phyloP scores from a whole-genome alignment of 2,113 vertebrate species.

The Nerophis ophidion region DNA sequence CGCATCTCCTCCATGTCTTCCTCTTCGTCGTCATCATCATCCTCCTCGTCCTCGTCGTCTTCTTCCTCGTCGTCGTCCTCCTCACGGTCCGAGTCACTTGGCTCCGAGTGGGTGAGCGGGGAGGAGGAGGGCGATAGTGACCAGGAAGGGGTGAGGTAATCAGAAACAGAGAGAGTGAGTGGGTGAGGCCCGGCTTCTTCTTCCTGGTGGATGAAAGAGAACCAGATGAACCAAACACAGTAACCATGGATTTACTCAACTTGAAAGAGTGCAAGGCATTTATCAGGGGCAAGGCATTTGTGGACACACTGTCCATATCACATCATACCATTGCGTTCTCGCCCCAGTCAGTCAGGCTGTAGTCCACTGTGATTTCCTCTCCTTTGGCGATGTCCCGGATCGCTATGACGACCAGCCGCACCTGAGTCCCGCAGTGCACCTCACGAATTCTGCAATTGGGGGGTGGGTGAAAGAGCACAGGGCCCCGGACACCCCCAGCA shows the following conservation, averaged over 20 bases:
- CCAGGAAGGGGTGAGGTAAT: slow-evolving; percentile 78
- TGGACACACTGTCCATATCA: neutral
- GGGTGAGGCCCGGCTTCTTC: slow-evolving; percentile 70
- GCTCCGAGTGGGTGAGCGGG: slow-evolving; percentile 71
- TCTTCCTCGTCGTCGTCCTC: slow-evolving; percentile 75
- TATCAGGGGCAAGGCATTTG: too few relatives aligned
- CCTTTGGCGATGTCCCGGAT: slow-evolving; percentile 76
- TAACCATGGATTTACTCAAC: too few relatives aligned
- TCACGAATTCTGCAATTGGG: slow-evolving; percentile 75
- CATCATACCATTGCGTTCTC: slow-evolving; percentile 68
- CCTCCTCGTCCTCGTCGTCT: slow-evolving; percentile 62
- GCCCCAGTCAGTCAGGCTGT: slow-evolving; percentile 74
- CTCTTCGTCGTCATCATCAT: slow-evolving; percentile 69
- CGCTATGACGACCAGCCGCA: slow-evolving; percentile 73
- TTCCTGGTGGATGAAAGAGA: slow-evolving; percentile 48
- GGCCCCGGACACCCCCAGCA: slow-evolving; percentile 62
- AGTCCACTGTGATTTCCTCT: slow-evolving; percentile 77
- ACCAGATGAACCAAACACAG: neutral
- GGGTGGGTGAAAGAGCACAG: slow-evolving; percentile 71
- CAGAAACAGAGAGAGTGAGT: slow-evolving; percentile 69
- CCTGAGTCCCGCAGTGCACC: slow-evolving; percentile 75
- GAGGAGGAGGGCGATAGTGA: slow-evolving; percentile 74
- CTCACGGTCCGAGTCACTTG: slow-evolving; percentile 72
- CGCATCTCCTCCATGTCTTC: slow-evolving; percentile 70
- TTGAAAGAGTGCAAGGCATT: neutral